Evolutionary conservation across 2,797 vertebrate genomes (phyloP).

Genomic region (Malacoctenus gilli): DNA sequence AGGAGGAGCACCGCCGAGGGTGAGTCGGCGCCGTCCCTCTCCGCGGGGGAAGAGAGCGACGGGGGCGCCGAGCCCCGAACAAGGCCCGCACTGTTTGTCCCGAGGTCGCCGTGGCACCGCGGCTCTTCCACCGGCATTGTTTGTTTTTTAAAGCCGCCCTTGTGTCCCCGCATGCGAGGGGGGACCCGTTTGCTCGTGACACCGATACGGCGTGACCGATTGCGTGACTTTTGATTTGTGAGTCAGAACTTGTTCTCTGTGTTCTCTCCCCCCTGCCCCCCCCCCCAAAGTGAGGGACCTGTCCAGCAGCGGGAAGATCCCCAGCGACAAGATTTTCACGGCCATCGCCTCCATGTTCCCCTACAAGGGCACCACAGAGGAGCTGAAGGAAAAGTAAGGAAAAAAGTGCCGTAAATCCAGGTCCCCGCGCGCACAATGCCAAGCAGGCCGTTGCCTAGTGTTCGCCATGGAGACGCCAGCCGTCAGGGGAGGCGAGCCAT

Average conservation of each 20-base stretch:
- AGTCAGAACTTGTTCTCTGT: no score
- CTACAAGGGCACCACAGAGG: slow-evolving; percentile 93
- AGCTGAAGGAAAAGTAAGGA: slow-evolving; percentile 96
- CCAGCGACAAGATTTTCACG: slow-evolving; percentile 95
- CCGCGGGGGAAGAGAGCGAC: slow-evolving; percentile 21
- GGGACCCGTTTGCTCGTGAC: slow-evolving; percentile 56
- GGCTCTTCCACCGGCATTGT: slow-evolving; percentile 49
- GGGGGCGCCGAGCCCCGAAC: slow-evolving; percentile 26
- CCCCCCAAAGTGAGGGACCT: slow-evolving; percentile 83
- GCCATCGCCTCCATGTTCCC: slow-evolving; percentile 98
- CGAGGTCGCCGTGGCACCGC: slow-evolving; percentile 55
- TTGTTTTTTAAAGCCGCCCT: slow-evolving; percentile 54
- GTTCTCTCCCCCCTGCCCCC: no score
- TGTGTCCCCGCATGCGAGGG: slow-evolving; percentile 43
- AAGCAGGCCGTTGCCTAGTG: slow-evolving; percentile 69
- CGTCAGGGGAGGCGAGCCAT: slow-evolving; percentile 59
- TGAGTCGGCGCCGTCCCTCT: slow-evolving; percentile 46
- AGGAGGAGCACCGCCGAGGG: slow-evolving; percentile 77
- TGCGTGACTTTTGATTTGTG: no score
- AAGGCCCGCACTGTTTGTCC: slow-evolving; percentile 55
- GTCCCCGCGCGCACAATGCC: slow-evolving; percentile 43
- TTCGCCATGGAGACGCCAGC: slow-evolving; percentile 73
- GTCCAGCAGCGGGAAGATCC: slow-evolving; percentile 86
- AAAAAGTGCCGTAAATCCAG: slow-evolving; percentile 44
- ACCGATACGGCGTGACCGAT: slow-evolving; percentile 54